Evolutionary conservation across 92 coral and sea anemone genomes (phyloP), one percentile per base, ranked within the genome.

Genomic region (Anthopleura xanthogrammica): DNA sequence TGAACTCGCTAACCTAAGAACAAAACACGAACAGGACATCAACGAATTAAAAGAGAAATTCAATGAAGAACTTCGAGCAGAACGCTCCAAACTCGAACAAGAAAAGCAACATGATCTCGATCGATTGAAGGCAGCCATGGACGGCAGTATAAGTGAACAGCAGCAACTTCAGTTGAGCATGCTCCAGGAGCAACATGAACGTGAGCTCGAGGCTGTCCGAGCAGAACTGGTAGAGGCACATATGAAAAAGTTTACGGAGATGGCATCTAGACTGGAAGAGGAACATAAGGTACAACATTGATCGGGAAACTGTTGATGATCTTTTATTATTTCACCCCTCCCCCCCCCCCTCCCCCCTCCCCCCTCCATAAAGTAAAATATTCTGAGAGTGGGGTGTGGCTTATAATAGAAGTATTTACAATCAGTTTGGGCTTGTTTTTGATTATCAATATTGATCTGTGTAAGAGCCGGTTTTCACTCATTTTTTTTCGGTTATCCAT

Each of bases 211-310:
- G 86, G 85, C 91, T 24, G 93, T 92, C 74, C 90, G 96, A 29
- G 92, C 91, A 73, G 97, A 97, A 60, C 92, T 97, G 86, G 99
- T 97, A 83, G 90, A 90, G 54, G 95, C 97, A 48, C 99, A 97
- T 82, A 92, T 97, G 99, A 95, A 92, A 77, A 97, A 97, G 90
- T 97, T 97, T 74, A 86, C 97, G 14, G 97, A 91, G 75, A 97
- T 97, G 99, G 90, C 98, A 12, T 94, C 92, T 20, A 92, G 87
- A 62, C 87, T 97, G 52, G 99, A 94, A 72, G 83, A 91, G 19
- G 94, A 90, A 39, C 97, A 96, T 64, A 89, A 94, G 97, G 99
- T 96, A 58, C 3, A 68, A 68, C 36, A 36, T n/a, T 29, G 19
- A 68, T 8, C 36, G 36, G 36, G 36, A 29, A 29, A 29, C 36